These are phyloP conservation scores for Nymphalis io DNA, from an alignment of 1,140 invertebrate species.

Conservation along the genomic window DNA sequence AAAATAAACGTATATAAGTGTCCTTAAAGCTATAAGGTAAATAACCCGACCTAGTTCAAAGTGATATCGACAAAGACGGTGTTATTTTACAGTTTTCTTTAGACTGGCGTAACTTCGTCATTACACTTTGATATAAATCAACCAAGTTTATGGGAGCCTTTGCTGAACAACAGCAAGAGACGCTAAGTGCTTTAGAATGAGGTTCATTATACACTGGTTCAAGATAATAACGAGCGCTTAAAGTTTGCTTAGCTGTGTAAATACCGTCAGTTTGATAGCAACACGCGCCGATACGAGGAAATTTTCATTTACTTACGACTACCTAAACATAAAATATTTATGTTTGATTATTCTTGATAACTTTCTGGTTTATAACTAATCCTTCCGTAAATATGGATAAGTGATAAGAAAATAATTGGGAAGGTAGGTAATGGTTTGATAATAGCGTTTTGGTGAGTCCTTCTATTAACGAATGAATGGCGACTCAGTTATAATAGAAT, in stretches of 20 bases:
- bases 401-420: too few species aligned
- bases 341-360: constrained; percentile 13
- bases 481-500: too few species aligned
- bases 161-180: constrained; percentile 20
- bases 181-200: neutral
- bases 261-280: constrained; percentile 69
- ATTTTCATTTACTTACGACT: constrained; percentile 62
- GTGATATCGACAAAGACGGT: constrained; percentile 48
- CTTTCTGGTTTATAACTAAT: constrained; percentile 1
- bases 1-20: neutral
- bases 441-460: too few species aligned
- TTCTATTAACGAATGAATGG: too few species aligned
- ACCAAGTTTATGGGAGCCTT: constrained; percentile 48
- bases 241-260: constrained; percentile 76
- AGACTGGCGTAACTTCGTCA: constrained; percentile 57
- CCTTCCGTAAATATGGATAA: neutral
- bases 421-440: too few species aligned
- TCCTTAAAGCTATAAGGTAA: constrained; percentile 42
- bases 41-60: constrained; percentile 53
- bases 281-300: constrained; percentile 67
- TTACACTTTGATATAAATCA: constrained; percentile 57
- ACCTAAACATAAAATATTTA: constrained; percentile 23
- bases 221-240: constrained; percentile 54
- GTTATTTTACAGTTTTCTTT: constrained; percentile 56
- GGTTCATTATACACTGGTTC: constrained; percentile 42